Evolutionary conservation across 2,797 vertebrate genomes (phyloP).

Genomic region (Adrianichthys oophorus): DNA sequence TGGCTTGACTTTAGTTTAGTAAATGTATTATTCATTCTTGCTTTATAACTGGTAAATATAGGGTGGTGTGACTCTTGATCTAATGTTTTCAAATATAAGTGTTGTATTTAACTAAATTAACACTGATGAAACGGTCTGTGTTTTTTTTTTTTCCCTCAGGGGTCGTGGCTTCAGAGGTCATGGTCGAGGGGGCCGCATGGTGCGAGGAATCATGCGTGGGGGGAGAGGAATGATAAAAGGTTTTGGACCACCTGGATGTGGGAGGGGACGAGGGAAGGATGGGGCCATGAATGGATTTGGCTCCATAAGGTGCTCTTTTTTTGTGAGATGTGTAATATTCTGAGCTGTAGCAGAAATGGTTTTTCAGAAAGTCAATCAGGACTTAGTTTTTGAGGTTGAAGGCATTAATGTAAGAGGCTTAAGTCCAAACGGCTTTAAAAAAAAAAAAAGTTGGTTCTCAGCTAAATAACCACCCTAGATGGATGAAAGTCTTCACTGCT

Average conservation of each 20-base stretch:
- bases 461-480: too few species aligned
- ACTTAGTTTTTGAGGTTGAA: background rate
- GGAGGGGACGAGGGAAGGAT: slow-evolving; percentile 64
- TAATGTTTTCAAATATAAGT: background rate
- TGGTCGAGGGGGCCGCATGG: slow-evolving; percentile 58
- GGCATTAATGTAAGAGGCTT: too few species aligned
- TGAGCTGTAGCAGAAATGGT: background rate
- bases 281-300: slow-evolving; percentile 70
- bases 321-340: background rate
- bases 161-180: slow-evolving; percentile 60
- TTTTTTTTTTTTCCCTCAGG: slow-evolving; percentile 44
- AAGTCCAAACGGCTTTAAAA: too few species aligned
- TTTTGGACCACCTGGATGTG: slow-evolving; percentile 64
- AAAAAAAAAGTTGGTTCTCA: too few species aligned
- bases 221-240: slow-evolving; percentile 72
- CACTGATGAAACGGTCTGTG: background rate
- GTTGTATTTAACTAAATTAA: background rate
- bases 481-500: too few species aligned
- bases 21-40: background rate
- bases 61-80: background rate
- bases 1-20: background rate
- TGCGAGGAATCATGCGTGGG: slow-evolving; percentile 60
- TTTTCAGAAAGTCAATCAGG: background rate
- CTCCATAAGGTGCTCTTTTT: slow-evolving; percentile 67
- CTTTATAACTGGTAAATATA: background rate